Conservation (phyloP, 1,140 invertebrate genomes). For the Heliconius himera region DNA sequence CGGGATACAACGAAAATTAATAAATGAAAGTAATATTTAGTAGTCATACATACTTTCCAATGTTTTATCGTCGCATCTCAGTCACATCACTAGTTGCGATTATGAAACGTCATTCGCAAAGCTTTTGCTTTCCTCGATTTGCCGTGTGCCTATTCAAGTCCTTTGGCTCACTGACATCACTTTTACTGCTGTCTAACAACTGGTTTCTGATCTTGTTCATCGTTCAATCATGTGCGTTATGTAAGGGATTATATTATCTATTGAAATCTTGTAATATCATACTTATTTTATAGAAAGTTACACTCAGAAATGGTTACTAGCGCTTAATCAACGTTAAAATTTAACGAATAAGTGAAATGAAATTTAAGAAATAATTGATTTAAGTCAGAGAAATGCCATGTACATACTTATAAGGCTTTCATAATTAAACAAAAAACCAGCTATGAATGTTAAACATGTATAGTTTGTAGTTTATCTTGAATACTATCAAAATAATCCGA, state of each 20-base stretch:
- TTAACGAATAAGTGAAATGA: no score
- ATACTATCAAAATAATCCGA: neutral
- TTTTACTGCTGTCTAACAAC: constrained; percentile 24
- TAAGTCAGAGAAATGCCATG: no score
- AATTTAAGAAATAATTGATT: no score
- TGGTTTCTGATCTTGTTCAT: constrained; percentile 7
- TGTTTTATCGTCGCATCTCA: neutral
- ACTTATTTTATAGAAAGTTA: no score
- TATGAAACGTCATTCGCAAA: constrained; percentile 46
- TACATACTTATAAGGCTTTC: no score
- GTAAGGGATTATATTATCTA: neutral
- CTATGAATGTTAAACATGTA: neutral
- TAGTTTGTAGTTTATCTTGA: neutral
- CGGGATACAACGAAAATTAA: neutral
- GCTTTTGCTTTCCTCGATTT: constrained; percentile 46
- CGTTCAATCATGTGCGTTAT: neutral
- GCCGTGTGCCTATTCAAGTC: constrained; percentile 22
- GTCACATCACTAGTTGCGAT: constrained; percentile 41
- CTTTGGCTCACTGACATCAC: constrained; percentile 28
- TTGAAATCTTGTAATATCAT: no score
- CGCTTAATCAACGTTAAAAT: no score
- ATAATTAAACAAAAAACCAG: no score
- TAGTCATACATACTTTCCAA: no score
- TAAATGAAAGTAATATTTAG: neutral
- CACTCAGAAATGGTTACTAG: neutral